Evolutionary conservation across 2,797 vertebrate genomes (phyloP).

Genomic region (Myripristis jacobus): DNA sequence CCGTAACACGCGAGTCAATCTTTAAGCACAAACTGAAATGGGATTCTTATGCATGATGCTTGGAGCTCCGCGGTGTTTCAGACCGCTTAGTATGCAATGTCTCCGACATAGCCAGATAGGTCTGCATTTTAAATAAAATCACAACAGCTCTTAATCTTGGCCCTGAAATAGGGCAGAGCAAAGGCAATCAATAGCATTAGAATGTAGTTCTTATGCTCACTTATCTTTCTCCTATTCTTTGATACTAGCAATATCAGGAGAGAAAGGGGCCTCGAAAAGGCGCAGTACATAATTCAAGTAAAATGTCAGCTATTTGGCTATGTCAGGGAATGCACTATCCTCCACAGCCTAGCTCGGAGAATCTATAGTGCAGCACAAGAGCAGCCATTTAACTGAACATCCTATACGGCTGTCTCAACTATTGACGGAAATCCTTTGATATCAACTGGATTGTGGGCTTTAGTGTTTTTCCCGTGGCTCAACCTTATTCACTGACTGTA

Average conservation of each 20-base stretch:
- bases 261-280: constrained; percentile 41
- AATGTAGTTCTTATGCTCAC: constrained; percentile 63
- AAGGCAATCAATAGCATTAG: constrained; percentile 77
- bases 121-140: constrained; percentile 66
- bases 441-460: constrained; percentile 59
- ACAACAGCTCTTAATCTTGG: constrained; percentile 75
- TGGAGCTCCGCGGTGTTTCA: constrained; percentile 57
- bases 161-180: constrained; percentile 61
- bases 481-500: constrained; percentile 65
- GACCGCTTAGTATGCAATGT: constrained; percentile 64
- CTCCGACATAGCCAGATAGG: constrained; percentile 55
- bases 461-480: constrained; percentile 59
- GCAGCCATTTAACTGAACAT: constrained; percentile 22
- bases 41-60: constrained; percentile 30
- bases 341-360: constrained; percentile 23
- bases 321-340: constrained; percentile 48
- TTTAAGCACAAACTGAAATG: constrained; percentile 32
- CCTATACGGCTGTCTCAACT: constrained; percentile 34
- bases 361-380: constrained; percentile 29
- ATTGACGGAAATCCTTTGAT: constrained; percentile 59
- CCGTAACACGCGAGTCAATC: constrained; percentile 19
- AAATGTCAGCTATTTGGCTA: constrained; percentile 51
- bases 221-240: constrained; percentile 70
- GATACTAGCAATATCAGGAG: constrained; percentile 48
- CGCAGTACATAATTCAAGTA: constrained; percentile 49